Base-by-base conservation (phyloP, 2,888 invertebrate genomes). In the Orthosia gracilis region DNA sequence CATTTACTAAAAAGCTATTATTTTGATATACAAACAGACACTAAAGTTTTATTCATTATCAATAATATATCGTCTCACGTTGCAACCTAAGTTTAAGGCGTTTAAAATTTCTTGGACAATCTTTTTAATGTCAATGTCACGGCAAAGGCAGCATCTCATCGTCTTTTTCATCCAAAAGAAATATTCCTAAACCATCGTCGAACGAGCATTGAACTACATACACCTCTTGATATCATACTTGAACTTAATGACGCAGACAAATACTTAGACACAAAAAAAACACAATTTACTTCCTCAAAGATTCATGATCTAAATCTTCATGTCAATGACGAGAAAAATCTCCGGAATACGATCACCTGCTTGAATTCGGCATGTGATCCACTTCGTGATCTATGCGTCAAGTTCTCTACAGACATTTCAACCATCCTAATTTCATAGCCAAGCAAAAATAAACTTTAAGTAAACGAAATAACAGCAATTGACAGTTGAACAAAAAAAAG, bases 281-380 rank as follows among this genome's bases (percentile, higher is more conserved):
- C 57, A 13, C 61, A 13, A 47, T 40, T 47, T 69, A 75, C 50
- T 75, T 80, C 76, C 61, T 70, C 65, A 64, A 49, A 79, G 65
- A 76, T 58, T 72, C n/a, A 75, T 65, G 80, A 87, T 85, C 65
- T 50, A 59, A 83, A 85, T 85, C 80, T 79, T 11, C n/a, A 71
- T 62, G 63, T 73, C 72, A 74, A 65, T 72, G 69, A 74, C 63
- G 23, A 69, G 31, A 69, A 82, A 70, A 76, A 54, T 75, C 76
- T 61, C 50, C 5, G 17, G 49, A 82, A 83, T 84, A 87, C 85
- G 82, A 90, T 90, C 91, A 92, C 89, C 90, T 91, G 91, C 88
- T 90, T 88, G 80, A 87, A 89, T 87, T 88, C 82, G 88, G 90
- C 90, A 90, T 91, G 88, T 87, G 89, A 87, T 90, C 86, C 79